phyloP scores from a whole-genome alignment of 2,113 vertebrate species.

The Puma concolor region DNA sequence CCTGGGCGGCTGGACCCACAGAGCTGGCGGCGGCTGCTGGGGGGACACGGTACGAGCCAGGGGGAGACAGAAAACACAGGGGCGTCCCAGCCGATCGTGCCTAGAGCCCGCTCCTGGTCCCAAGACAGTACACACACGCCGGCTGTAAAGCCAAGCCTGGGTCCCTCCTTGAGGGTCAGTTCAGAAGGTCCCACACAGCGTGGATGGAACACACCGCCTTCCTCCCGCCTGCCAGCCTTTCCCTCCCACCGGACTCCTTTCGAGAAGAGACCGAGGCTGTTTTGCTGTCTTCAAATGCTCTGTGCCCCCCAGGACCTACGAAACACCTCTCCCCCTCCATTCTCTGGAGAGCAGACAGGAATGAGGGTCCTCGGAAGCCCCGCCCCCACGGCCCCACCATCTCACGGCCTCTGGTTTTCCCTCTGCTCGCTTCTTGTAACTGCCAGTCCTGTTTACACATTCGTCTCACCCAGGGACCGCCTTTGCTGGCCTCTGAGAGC shows the following conservation, averaged over 20 bases:
- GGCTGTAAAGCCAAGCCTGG: background rate
- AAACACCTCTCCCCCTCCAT: background rate
- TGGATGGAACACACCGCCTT: background rate
- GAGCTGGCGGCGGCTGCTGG: background rate
- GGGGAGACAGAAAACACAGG: no score
- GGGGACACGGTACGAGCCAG: background rate
- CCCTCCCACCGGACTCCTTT: background rate
- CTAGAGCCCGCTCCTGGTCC: background rate
- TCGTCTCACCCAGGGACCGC: background rate
- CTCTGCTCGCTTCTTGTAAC: background rate
- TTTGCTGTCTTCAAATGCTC: background rate
- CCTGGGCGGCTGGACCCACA: background rate
- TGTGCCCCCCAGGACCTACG: background rate
- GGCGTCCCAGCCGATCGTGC: no score
- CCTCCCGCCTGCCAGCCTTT: background rate
- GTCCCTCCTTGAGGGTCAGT: background rate
- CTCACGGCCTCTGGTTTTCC: fast-evolving
- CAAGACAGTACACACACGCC: background rate
- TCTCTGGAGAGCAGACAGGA: background rate
- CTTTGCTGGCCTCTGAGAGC: background rate
- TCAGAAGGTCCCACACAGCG: background rate
- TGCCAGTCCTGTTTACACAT: background rate
- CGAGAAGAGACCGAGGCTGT: background rate
- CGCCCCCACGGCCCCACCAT: fast-evolving
- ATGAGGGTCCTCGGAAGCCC: background rate